Conservation (phyloP, 2,797 vertebrate species). For the Geotrypetes seraphini region DNA sequence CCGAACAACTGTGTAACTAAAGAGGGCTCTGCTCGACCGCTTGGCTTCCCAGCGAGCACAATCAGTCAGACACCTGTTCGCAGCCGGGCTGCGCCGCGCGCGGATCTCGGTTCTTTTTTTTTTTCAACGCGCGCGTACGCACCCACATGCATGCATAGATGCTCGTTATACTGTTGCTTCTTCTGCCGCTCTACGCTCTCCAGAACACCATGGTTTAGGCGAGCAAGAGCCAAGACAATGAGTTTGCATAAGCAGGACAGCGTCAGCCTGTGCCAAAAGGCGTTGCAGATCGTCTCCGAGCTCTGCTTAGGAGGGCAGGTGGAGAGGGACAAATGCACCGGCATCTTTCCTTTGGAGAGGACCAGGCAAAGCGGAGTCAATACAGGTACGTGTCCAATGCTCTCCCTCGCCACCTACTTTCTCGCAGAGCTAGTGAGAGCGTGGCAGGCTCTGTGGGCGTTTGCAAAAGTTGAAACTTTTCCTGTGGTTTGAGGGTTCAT, state of each 20-base stretch:
- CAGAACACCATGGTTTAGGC: too few species aligned
- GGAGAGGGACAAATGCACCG: slow-evolving; percentile 83
- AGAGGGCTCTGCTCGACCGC: too few species aligned
- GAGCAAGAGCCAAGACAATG: slow-evolving; percentile 44
- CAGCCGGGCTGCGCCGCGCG: too few species aligned
- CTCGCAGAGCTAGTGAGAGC: neutral
- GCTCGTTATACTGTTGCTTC: too few species aligned
- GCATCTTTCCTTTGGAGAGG: slow-evolving; percentile 79
- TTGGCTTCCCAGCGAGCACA: too few species aligned
- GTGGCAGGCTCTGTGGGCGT: slow-evolving; percentile 26
- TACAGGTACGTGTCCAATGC: slow-evolving; percentile 69
- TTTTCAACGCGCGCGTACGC: too few species aligned
- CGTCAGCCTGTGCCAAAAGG: slow-evolving; percentile 85
- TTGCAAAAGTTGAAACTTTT: slow-evolving; percentile 29
- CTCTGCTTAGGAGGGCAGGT: slow-evolving; percentile 87
- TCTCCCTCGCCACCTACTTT: neutral
- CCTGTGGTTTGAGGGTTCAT: neutral
- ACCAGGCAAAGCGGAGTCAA: slow-evolving; percentile 71
- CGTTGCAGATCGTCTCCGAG: slow-evolving; percentile 87
- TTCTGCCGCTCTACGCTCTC: too few species aligned
- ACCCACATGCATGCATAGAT: too few species aligned
- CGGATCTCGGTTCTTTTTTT: too few species aligned
- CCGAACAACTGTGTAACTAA: too few species aligned
- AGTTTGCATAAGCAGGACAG: slow-evolving; percentile 76
- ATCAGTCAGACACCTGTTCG: too few species aligned